Evolutionary conservation across 2,797 vertebrate genomes (phyloP).

Genomic region (Poliocrania exsul): DNA sequence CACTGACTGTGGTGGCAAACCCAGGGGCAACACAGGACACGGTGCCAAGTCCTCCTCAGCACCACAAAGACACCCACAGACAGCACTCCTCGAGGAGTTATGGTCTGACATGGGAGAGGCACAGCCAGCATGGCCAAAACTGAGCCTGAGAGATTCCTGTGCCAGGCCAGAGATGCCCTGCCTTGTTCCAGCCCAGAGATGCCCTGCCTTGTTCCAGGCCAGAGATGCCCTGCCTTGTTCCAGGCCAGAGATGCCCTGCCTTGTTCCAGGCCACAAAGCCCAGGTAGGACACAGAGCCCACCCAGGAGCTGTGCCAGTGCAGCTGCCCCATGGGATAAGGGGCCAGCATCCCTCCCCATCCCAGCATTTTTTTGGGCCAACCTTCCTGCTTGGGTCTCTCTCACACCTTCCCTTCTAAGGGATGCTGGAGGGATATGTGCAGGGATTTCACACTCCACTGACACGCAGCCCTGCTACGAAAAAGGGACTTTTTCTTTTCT

Average conservation of each 20-base stretch:
- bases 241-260: neutral
- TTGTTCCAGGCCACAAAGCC: neutral
- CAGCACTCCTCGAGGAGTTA: too few relatives aligned
- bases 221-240: neutral
- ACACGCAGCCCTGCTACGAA: neutral
- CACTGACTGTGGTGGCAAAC: neutral
- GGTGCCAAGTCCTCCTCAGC: neutral
- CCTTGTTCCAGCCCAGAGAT: neutral
- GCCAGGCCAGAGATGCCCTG: neutral
- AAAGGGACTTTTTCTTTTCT: neutral
- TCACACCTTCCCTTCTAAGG: neutral
- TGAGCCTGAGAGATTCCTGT: neutral
- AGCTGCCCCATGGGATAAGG: neutral
- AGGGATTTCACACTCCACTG: neutral
- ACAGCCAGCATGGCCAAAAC: neutral
- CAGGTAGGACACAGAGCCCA: neutral
- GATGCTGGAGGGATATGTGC: neutral
- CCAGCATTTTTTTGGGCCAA: neutral
- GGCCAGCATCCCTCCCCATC: neutral
- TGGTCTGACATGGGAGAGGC: accelerated
- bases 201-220: neutral
- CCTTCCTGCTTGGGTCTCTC: neutral
- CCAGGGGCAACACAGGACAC: neutral
- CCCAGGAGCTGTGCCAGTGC: neutral
- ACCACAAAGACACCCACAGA: accelerated